These are phyloP conservation scores for Strongylocentrotus purpuratus DNA, from an alignment of 35 echinoderm and acorn worm genomes.

Conservation along the genomic window DNA sequence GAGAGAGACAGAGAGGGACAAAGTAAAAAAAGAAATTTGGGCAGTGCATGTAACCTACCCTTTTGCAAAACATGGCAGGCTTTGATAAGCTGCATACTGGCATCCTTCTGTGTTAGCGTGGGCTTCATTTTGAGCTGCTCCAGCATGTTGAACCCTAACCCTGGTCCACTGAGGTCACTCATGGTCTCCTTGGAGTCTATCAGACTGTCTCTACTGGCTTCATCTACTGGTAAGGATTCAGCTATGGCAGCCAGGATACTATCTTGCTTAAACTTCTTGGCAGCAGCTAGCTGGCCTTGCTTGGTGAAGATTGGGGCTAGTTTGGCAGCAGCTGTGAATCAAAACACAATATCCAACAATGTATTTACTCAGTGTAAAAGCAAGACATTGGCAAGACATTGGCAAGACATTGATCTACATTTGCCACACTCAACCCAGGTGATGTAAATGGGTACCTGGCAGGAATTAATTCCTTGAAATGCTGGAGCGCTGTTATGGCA, in stretches of 20 bases:
- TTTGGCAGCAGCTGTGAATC: conserved; percentile 50
- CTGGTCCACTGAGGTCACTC: background rate
- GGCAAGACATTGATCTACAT: no score
- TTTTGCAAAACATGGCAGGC: conserved; percentile 73
- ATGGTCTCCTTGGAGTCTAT: conserved; percentile 21
- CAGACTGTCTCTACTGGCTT: conserved; percentile 54
- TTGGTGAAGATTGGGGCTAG: conserved; percentile 81
- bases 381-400: no score
- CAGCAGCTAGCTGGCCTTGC: conserved; percentile 65
- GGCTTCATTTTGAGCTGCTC: conserved; percentile 12
- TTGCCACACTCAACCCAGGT: no score
- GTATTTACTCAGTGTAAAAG: no score
- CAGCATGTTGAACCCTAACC: conserved; percentile 25
- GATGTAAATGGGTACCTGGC: no score
- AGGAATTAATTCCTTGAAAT: no score
- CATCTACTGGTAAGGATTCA: background rate
- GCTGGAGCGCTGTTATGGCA: no score
- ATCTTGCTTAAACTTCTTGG: conserved; percentile 65
- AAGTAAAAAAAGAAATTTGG: no score
- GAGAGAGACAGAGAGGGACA: no score
- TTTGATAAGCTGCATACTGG: conserved; percentile 43
- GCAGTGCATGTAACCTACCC: conserved; percentile 49
- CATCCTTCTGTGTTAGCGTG: background rate
- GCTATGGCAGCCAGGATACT: conserved; percentile 19
- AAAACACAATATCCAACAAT: no score